Evolutionary conservation across 1,140 invertebrate genomes (phyloP).

Genomic region (Phenacoccus solenopsis): DNA sequence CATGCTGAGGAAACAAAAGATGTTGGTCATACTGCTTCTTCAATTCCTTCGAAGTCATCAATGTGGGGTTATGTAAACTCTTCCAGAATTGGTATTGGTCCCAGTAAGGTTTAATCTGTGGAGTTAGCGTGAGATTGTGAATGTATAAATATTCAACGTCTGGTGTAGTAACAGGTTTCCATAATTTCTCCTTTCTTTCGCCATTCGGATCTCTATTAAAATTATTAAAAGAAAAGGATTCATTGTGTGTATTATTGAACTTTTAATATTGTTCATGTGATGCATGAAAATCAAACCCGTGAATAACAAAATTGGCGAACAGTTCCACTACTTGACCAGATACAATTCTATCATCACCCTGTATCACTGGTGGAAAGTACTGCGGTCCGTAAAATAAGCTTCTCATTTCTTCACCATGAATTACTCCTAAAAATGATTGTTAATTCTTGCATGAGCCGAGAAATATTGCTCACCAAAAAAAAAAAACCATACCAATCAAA

Average conservation of each 20-base stretch:
- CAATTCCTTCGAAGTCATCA: background rate
- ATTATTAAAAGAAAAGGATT: background rate
- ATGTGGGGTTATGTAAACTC: background rate
- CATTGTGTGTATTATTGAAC: no score
- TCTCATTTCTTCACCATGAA: background rate
- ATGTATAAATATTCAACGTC: background rate
- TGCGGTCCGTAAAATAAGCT: background rate
- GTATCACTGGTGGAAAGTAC: background rate
- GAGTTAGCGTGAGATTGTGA: background rate
- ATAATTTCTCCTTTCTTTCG: background rate
- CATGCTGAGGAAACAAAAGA: no score
- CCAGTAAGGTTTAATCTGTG: background rate
- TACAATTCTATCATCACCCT: background rate
- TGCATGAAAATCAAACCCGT: background rate
- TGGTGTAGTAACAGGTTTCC: background rate
- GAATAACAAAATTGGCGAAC: background rate
- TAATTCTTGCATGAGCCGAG: background rate
- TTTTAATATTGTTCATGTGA: no score
- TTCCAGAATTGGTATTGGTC: background rate
- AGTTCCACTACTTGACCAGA: background rate
- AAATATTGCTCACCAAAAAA: no score
- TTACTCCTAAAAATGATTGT: background rate
- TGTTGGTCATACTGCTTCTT: no score
- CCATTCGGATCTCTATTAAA: background rate
- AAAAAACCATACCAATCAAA: no score